Conservation (phyloP, 2,797 vertebrate genomes). For the Orestias chungarensis region DNA sequence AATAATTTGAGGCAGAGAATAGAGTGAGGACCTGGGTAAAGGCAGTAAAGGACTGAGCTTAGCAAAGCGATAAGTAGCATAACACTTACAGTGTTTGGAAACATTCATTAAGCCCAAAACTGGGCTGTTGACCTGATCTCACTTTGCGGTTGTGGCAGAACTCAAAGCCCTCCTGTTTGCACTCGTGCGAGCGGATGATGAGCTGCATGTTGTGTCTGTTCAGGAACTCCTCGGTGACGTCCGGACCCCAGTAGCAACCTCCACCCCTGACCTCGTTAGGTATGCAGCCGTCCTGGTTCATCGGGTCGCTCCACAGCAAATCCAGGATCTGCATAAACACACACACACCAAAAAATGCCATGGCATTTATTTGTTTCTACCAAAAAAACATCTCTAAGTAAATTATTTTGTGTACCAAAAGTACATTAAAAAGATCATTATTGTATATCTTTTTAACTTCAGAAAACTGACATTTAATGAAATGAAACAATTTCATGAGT, state of each 20-base stretch:
- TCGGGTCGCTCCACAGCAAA: conserved; percentile 94
- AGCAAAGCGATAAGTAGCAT: background rate
- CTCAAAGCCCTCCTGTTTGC: conserved; percentile 95
- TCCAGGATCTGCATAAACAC: conserved; percentile 83
- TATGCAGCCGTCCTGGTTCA: conserved; percentile 86
- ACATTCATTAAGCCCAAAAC: background rate
- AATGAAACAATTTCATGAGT: background rate
- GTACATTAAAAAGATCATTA: background rate
- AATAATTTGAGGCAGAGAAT: conserved; percentile 91
- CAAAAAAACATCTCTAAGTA: background rate
- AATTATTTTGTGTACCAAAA: background rate
- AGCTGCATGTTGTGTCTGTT: conserved; percentile 86
- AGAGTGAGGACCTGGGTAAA: conserved; percentile 77
- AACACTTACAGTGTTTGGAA: background rate
- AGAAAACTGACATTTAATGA: background rate
- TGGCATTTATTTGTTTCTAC: no score
- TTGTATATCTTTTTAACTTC: background rate
- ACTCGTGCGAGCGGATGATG: conserved; percentile 94
- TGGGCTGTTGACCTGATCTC: background rate
- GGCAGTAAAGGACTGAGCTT: background rate
- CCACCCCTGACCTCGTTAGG: conserved; percentile 88
- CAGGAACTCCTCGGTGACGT: conserved; percentile 87
- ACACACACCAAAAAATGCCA: background rate
- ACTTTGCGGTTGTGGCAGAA: conserved; percentile 93
- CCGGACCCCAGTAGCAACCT: conserved; percentile 95